Percentiles rank a stretch among this genome's conserved stretches.
Conservation (phyloP, 2,113 vertebrate genomes). For the Oostethus manadensis region DNA sequence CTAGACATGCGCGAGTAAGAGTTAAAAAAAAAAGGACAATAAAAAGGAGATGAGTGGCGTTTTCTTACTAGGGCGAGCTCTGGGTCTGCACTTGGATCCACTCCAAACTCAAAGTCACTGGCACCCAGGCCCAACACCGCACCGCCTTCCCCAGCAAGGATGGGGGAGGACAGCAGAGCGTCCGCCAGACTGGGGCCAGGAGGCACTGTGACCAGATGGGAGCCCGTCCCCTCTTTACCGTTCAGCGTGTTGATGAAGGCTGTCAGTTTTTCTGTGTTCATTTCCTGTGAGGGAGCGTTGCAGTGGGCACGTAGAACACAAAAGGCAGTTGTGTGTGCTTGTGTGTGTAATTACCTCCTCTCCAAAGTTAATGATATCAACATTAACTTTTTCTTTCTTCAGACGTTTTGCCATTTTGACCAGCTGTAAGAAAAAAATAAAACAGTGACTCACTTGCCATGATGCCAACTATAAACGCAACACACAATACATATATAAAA, state of each 20-base stretch:
- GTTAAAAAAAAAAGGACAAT: background rate
- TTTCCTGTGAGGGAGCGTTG: conserved; percentile 67
- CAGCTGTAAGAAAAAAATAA: conserved; percentile 66
- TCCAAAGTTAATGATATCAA: conserved; percentile 94
- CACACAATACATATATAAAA: background rate
- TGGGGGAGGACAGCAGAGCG: conserved; percentile 89
- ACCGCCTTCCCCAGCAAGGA: conserved; percentile 88
- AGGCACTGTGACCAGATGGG: conserved; percentile 91
- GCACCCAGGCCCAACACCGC: conserved; percentile 88
- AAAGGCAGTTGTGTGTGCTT: background rate
- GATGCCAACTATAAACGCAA: background rate
- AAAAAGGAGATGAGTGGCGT: no score
- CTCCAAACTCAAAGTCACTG: conserved; percentile 93
- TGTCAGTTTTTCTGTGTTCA: conserved; percentile 93
- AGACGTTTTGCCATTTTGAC: conserved; percentile 94
- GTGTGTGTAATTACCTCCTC: conserved; percentile 80
- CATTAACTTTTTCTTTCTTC: conserved; percentile 96
- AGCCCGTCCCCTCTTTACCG: conserved; percentile 89
- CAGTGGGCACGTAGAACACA: background rate
- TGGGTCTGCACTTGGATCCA: conserved; percentile 91
- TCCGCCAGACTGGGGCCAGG: conserved; percentile 92
- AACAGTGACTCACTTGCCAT: background rate
- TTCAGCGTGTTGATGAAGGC: conserved; percentile 91
- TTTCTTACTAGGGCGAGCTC: conserved; percentile 87
- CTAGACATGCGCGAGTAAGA: conserved; percentile 48